Conservation (phyloP, 2,797 vertebrate genomes). For the Somateria mollissima region DNA sequence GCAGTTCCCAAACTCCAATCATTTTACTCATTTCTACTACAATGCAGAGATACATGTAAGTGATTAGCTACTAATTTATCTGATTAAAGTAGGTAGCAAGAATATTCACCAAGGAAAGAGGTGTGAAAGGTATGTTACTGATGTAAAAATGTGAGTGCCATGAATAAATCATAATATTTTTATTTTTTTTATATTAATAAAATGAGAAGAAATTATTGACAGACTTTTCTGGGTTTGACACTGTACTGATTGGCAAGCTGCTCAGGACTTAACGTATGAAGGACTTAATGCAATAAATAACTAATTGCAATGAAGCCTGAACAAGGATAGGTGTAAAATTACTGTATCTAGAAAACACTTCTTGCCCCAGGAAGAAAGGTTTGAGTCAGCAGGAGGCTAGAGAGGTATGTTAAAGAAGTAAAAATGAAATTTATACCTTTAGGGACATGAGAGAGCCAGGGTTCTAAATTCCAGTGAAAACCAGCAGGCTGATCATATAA, state of each 20-base stretch:
- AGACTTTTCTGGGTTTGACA: not conserved
- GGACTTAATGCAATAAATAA: slow-evolving; percentile 10
- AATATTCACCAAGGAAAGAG: not conserved
- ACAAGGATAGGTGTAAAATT: not conserved
- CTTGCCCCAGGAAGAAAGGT: not conserved
- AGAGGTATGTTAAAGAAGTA: not conserved
- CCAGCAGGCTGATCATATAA: not conserved
- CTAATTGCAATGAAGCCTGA: slow-evolving; percentile 31
- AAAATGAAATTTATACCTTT: slow-evolving; percentile 15
- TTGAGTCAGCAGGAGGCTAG: slow-evolving; percentile 15
- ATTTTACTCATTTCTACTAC: slow-evolving; percentile 9
- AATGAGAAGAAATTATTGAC: slow-evolving; percentile 9
- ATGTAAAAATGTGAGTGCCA: slow-evolving; percentile 20
- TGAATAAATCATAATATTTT: slow-evolving; percentile 1
- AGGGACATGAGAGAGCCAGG: not conserved
- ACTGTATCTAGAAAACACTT: not conserved
- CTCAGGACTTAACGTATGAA: not conserved
- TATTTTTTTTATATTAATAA: not conserved
- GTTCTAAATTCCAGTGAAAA: not conserved
- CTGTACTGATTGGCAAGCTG: not conserved
- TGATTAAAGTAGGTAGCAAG: not conserved
- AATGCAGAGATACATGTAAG: not conserved
- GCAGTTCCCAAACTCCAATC: not conserved
- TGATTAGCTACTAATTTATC: slow-evolving; percentile 8
- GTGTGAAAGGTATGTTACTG: not conserved